Percentiles rank a stretch among this genome's conserved stretches.
phyloP scores from a whole-genome alignment of 2,113 vertebrate species.

The Thamnaconus septentrionalis region DNA sequence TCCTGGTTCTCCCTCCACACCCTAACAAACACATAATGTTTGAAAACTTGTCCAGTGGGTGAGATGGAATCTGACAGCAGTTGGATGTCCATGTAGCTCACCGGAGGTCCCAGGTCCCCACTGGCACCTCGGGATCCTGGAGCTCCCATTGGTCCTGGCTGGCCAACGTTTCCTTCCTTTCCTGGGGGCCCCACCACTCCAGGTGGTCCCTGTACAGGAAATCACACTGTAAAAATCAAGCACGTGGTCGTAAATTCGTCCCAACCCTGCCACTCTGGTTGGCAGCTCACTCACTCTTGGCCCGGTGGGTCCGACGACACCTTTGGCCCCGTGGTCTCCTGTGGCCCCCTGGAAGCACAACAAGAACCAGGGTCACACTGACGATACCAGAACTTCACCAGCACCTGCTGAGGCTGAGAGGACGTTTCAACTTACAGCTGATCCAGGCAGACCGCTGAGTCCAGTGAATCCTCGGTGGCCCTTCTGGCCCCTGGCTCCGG shows the following conservation, averaged over 20 bases:
- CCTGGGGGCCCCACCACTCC: constrained; percentile 91
- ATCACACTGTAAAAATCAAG: background rate
- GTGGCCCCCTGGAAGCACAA: constrained; percentile 80
- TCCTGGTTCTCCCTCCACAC: constrained; percentile 88
- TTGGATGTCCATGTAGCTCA: constrained; percentile 50
- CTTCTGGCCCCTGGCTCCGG: constrained; percentile 93
- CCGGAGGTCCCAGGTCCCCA: constrained; percentile 92
- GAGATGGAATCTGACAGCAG: background rate
- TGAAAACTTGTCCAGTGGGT: too few relatives aligned
- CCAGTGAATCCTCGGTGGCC: constrained; percentile 96
- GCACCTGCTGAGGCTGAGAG: too few relatives aligned
- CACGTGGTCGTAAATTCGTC: too few relatives aligned
- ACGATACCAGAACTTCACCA: too few relatives aligned
- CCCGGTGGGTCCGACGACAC: constrained; percentile 91
- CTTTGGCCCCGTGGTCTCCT: constrained; percentile 86
- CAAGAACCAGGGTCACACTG: too few relatives aligned
- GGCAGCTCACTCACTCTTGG: constrained; percentile 81
- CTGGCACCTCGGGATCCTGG: constrained; percentile 87
- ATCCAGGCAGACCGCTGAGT: constrained; percentile 91
- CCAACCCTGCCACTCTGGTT: background rate
- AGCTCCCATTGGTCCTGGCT: constrained; percentile 85
- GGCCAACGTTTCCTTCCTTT: constrained; percentile 88
- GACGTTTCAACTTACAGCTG: constrained; percentile 78
- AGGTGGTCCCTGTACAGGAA: constrained; percentile 82
- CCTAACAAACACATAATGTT: constrained; percentile 57